phyloP scores from a whole-genome alignment of 2,113 vertebrate genomes.

The Colistium nudipinnis region DNA sequence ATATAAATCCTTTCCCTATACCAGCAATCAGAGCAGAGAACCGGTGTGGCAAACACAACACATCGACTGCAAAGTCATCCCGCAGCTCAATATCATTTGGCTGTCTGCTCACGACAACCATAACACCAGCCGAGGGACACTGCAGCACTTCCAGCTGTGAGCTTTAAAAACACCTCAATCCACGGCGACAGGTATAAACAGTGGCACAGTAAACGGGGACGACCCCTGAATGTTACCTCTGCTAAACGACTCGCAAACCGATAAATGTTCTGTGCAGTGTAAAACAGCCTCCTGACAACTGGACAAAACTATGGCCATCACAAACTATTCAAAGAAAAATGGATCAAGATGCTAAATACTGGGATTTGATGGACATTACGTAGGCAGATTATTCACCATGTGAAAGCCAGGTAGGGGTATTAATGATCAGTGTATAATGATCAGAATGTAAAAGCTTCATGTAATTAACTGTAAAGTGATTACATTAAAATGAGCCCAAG shows the following conservation, averaged over 20 bases:
- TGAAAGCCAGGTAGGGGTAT: not conserved
- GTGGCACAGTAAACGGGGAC: constrained; percentile 62
- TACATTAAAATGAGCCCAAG: not conserved
- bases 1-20: constrained; percentile 52
- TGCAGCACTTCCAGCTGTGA: constrained; percentile 56
- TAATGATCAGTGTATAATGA: not conserved
- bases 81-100: constrained; percentile 45
- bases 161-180: constrained; percentile 69
- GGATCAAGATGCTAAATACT: constrained; percentile 3
- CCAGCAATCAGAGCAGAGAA: constrained; percentile 56
- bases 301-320: not conserved
- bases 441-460: constrained; percentile 1
- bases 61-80: constrained; percentile 59
- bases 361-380: not conserved
- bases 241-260: constrained; percentile 45
- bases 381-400: not conserved
- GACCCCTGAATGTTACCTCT: constrained; percentile 60
- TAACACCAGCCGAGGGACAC: constrained; percentile 60
- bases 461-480: not conserved
- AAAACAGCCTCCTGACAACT: constrained; percentile 33
- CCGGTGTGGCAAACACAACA: constrained; percentile 43
- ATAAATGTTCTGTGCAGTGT: constrained; percentile 24
- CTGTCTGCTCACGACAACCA: constrained; percentile 54
- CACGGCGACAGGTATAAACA: constrained; percentile 58
- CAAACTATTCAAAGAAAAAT: constrained; percentile 17